Conservation (phyloP, 2,113 vertebrate species). For the Monarcha castaneiventris region DNA sequence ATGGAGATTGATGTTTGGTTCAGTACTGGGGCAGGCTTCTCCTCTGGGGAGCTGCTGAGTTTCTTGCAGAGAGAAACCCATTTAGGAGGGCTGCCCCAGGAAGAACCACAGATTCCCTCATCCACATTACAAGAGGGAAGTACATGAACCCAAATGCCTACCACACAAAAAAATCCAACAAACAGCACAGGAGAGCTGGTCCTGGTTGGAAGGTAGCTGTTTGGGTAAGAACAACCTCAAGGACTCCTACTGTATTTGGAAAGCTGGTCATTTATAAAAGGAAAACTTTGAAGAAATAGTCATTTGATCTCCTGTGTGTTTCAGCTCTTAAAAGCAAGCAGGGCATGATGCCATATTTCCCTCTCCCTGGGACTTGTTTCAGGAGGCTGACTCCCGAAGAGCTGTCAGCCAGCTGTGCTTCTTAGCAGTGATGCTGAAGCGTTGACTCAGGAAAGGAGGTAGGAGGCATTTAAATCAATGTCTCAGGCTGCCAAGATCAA, state of each 20-base stretch:
- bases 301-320: background rate
- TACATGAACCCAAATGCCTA: background rate
- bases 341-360: conserved; percentile 25
- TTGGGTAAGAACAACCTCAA: background rate
- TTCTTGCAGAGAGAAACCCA: background rate
- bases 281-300: background rate
- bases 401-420: conserved; percentile 54
- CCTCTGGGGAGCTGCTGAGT: background rate
- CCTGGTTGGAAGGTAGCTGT: background rate
- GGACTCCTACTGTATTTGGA: background rate
- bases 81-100: background rate
- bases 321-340: conserved; percentile 47
- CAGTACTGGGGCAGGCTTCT: background rate
- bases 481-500: conserved; percentile 42
- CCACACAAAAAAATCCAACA: background rate
- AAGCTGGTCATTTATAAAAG: background rate
- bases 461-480: conserved; percentile 57
- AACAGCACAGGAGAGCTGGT: background rate
- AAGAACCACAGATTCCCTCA: background rate
- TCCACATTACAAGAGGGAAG: fast-evolving
- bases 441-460: conserved; percentile 34
- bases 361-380: conserved; percentile 51
- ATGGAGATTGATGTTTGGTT: background rate
- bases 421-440: conserved; percentile 40
- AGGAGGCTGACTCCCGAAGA: conserved; percentile 11